Evolutionary conservation across 2,797 vertebrate genomes (phyloP).

Genomic region (Eutrigla gurnardus): DNA sequence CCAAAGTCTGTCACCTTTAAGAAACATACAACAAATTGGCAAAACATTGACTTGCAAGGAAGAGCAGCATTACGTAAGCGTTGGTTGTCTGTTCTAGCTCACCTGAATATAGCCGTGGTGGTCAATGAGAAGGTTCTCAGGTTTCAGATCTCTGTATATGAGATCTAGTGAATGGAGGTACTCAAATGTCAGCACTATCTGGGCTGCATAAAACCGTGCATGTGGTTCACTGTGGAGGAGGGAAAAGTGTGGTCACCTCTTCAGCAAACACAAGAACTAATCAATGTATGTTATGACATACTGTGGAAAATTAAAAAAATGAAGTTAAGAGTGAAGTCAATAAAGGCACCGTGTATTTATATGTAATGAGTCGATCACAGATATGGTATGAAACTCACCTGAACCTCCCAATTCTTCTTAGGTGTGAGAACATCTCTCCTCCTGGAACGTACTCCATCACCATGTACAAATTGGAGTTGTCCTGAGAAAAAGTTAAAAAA

Average conservation of each 20-base stretch:
- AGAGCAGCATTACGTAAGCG: neutral
- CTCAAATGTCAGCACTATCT: slow-evolving; percentile 99
- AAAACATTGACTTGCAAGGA: neutral
- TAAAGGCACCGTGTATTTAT: neutral
- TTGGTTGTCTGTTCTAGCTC: slow-evolving; percentile 8
- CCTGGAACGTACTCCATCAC: slow-evolving; percentile 99
- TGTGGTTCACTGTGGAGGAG: slow-evolving; percentile 92
- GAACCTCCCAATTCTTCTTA: slow-evolving; percentile 99
- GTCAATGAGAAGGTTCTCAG: slow-evolving; percentile 99
- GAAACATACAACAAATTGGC: neutral
- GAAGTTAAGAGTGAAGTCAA: neutral
- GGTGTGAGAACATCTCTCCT: slow-evolving; percentile 99
- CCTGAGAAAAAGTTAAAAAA: slow-evolving; percentile 78
- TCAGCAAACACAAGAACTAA: neutral
- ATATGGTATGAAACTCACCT: slow-evolving; percentile 83
- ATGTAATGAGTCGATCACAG: neutral
- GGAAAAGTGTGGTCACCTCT: neutral
- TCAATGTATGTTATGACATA: slow-evolving; percentile 5
- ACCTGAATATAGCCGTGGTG: slow-evolving; percentile 99
- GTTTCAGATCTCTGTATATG: slow-evolving; percentile 99
- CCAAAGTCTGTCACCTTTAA: slow-evolving; percentile 89
- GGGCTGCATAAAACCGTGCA: slow-evolving; percentile 97
- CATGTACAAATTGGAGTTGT: slow-evolving; percentile 99
- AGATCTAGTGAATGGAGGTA: slow-evolving; percentile 99
- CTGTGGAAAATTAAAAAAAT: neutral